Base-by-base conservation (phyloP, 2,888 invertebrate species). In the Osmoderma eremita region DNA sequence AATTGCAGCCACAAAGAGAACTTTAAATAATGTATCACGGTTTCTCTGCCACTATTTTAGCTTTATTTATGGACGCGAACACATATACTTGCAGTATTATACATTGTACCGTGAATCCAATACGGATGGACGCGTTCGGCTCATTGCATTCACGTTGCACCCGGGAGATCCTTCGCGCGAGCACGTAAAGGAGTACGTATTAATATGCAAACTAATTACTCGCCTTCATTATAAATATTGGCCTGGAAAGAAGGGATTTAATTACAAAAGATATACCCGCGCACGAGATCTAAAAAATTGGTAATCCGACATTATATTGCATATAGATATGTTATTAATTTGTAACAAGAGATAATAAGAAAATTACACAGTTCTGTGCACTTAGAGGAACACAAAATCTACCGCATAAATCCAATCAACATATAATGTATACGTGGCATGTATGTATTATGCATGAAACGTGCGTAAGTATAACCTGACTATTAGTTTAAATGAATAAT, bases 181-280 rank as follows among this genome's bases (percentile, higher is more conserved):
- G 17, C 50, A 39, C 50, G 45, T 65, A 56, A 65, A 65, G 65
- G 39, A 56, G 49, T 56, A 48, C 22, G 18, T 65, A 65, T 65
- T 65, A 49, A 49, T 65, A 65, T 65, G 65, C 54, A 65, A 65
- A 65, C 58, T 65, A 65, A 65, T 65, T 65, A 58, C 56, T 65
- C 45, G 56, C 38, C 30, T 56, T 54, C 50, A 49, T 65, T 65
- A 65, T 58, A 58, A 41, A 65, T 48, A 54, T 39, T 54, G 22
- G 36, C 30, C 45, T 56, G 20, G 56, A 65, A 65, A 65, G 45
- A 65, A 65, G 65, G 58, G 58, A 65, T 65, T 65, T 65, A 65
- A 65, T 65, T 65, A 58, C 49, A 58, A 65, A 65, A 65, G 38
- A 49, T 65, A 58, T 56, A 22, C 39, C 48, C 45, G 49, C 48